phyloP scores from a whole-genome alignment of 2,113 vertebrate genomes.

The Pachycephala philippinensis region DNA sequence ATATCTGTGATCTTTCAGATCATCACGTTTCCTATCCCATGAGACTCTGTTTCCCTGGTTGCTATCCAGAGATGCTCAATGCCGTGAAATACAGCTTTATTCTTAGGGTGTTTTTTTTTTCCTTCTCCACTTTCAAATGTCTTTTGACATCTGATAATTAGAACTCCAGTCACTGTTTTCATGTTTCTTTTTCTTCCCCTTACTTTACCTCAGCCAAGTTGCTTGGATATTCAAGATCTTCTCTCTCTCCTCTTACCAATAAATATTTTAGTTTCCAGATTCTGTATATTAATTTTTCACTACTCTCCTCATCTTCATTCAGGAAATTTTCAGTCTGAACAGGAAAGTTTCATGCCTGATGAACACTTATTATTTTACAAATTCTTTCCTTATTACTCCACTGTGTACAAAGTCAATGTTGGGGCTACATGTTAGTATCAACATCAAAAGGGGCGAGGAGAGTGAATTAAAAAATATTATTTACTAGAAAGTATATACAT shows the following conservation, averaged over 20 bases:
- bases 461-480: neutral
- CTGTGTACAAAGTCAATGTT: neutral
- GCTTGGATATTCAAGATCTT: neutral
- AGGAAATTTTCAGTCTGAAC: neutral
- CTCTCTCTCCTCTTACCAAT: neutral
- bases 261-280: neutral
- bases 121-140: neutral
- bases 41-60: neutral
- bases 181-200: neutral
- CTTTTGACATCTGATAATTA: neutral
- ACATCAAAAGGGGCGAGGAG: neutral
- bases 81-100: neutral
- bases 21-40: neutral
- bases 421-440: neutral
- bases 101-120: neutral
- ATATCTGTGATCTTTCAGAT: neutral
- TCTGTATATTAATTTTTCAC: neutral
- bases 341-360: neutral
- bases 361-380: neutral
- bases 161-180: neutral
- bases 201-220: neutral
- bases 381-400: neutral
- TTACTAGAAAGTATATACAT: neutral
- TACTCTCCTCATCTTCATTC: neutral
- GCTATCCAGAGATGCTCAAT: neutral